A percentile compares a stretch with the other conserved stretches of the same genome.
phyloP scores from a whole-genome alignment of 2,888 invertebrate genomes.

The Omphaloscelis lunosa region DNA sequence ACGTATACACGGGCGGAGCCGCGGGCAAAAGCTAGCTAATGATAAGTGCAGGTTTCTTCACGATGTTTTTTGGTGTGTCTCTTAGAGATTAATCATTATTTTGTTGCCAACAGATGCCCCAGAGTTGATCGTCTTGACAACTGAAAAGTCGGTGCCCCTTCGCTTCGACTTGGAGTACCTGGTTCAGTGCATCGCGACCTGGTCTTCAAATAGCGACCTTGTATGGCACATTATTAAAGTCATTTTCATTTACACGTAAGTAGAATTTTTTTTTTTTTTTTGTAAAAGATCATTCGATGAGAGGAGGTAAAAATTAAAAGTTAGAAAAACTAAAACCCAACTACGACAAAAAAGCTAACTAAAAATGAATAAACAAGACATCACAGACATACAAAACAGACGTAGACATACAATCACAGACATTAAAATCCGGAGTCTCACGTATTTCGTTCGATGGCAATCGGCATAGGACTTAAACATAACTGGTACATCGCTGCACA shows the following conservation, averaged over 20 bases:
- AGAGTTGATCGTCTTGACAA: constrained; percentile 93
- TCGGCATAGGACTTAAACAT: too few relatives aligned
- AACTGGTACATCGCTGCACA: too few relatives aligned
- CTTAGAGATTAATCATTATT: neutral
- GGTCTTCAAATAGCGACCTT: constrained; percentile 92
- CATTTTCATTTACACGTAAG: constrained; percentile 93
- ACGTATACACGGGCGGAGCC: neutral
- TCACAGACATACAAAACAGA: too few relatives aligned
- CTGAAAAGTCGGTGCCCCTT: constrained; percentile 85
- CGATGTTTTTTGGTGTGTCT: neutral
- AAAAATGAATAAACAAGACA: too few relatives aligned
- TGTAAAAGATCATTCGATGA: neutral
- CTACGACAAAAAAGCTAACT: too few relatives aligned
- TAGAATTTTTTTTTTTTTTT: neutral
- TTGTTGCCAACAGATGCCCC: constrained; percentile 92
- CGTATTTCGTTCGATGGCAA: too few relatives aligned
- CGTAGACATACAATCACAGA: too few relatives aligned
- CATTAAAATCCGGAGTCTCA: too few relatives aligned
- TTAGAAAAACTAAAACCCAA: too few relatives aligned
- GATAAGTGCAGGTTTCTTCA: neutral
- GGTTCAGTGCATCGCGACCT: constrained; percentile 93
- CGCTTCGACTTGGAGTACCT: constrained; percentile 91
- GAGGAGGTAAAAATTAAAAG: neutral
- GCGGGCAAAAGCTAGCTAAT: neutral
- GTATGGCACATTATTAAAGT: constrained; percentile 93